These are phyloP conservation scores for Meandrusa payeni DNA, from an alignment of 2,888 invertebrate genomes.

Conservation along the genomic window DNA sequence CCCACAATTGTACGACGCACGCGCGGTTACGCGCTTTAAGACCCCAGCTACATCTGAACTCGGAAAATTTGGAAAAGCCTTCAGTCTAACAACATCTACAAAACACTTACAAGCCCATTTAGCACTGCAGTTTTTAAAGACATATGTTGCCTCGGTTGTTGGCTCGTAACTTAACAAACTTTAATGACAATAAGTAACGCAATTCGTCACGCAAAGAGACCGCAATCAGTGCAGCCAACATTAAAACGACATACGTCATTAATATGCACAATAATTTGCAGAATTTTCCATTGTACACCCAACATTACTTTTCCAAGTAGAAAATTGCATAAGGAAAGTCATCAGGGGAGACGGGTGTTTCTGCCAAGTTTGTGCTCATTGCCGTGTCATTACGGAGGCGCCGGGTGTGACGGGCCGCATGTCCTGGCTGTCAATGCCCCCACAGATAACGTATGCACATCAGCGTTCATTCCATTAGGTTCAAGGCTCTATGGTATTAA, in stretches of 20 bases:
- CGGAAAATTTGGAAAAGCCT: too few species aligned
- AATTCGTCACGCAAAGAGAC: neutral
- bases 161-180: too few species aligned
- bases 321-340: conserved; percentile 18
- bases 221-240: conserved; percentile 9
- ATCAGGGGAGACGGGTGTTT: conserved; percentile 15
- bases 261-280: conserved; percentile 13
- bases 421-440: conserved; percentile 16
- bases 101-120: too few species aligned
- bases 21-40: too few species aligned
- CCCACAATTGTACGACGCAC: too few species aligned
- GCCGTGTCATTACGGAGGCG: conserved; percentile 20
- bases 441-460: conserved; percentile 3
- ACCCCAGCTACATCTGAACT: too few species aligned
- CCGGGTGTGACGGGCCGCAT: conserved; percentile 8
- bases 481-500: conserved; percentile 11
- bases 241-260: neutral
- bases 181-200: too few species aligned
- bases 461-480: neutral
- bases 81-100: too few species aligned
- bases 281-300: conserved; percentile 13
- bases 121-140: too few species aligned
- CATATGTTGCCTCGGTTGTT: too few species aligned
- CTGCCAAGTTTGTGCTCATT: conserved; percentile 13
- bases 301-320: conserved; percentile 17